Conservation (phyloP, 2,797 vertebrate species). For the Argentina silus region DNA sequence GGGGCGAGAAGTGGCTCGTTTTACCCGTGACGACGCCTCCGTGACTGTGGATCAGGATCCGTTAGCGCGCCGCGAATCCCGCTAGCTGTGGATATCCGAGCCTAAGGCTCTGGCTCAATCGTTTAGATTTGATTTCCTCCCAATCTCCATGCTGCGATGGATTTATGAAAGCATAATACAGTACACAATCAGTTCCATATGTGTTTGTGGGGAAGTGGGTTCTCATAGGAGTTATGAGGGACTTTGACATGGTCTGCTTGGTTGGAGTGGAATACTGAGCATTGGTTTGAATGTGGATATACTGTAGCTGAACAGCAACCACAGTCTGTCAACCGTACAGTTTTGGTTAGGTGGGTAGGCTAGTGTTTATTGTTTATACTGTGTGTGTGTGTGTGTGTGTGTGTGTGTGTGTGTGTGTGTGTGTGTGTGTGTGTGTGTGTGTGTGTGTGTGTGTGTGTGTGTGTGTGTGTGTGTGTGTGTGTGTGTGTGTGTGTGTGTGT, state of each 20-base stretch:
- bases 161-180: conserved; percentile 58
- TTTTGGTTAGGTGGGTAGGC: too few relatives aligned
- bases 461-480: neutral
- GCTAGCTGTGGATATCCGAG: conserved; percentile 29
- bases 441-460: conserved; percentile 4
- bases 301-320: too few relatives aligned
- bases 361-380: neutral
- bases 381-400: neutral
- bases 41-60: conserved; percentile 25
- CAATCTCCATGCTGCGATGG: conserved; percentile 41
- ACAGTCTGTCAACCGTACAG: too few relatives aligned
- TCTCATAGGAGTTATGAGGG: conserved; percentile 51
- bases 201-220: conserved; percentile 68
- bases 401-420: conserved; percentile 5
- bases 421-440: neutral
- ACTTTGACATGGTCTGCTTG: conserved; percentile 52
- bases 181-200: conserved; percentile 67
- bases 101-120: conserved; percentile 22
- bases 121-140: conserved; percentile 62
- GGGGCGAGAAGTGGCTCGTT: conserved; percentile 44
- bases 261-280: conserved; percentile 43
- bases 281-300: too few relatives aligned
- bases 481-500: neutral
- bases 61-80: neutral
- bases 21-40: conserved; percentile 53